Conservation (phyloP, 2,888 invertebrate species). For the Ophion slaviceki region DNA sequence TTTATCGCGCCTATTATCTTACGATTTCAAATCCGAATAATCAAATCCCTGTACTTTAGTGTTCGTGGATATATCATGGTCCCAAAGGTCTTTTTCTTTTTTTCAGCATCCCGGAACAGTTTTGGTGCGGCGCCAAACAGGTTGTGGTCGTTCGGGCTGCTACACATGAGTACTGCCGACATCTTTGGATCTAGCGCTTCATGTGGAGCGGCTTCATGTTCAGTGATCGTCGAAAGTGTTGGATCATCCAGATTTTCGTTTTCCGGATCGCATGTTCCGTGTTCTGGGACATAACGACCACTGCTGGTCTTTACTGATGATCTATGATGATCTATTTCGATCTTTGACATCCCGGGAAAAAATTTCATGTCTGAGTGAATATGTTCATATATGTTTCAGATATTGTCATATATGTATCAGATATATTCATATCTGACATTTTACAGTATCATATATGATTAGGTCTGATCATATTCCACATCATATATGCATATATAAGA, state of each 20-base stretch:
- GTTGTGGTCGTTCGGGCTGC: background rate
- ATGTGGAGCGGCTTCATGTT: background rate
- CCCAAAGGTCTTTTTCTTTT: background rate
- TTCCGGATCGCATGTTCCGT: background rate
- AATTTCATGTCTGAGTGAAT: too few relatives aligned
- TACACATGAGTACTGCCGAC: background rate
- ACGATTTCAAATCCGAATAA: constrained; percentile 5
- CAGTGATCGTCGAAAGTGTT: background rate
- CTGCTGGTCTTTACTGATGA: background rate
- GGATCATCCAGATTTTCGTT: background rate
- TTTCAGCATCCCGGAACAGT: background rate
- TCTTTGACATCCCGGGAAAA: too few relatives aligned
- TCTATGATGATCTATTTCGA: background rate
- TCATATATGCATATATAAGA: too few relatives aligned
- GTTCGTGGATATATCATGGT: background rate
- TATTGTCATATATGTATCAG: too few relatives aligned
- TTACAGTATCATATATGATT: too few relatives aligned
- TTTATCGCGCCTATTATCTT: background rate
- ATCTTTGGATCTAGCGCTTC: background rate
- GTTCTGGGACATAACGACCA: background rate
- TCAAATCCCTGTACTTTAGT: background rate
- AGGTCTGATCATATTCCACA: too few relatives aligned
- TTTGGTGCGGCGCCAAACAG: background rate
- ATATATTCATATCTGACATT: too few relatives aligned
- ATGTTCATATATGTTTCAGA: too few relatives aligned